Evolutionary conservation across 2,797 vertebrate species (phyloP).

Genomic region (Fratercula arctica): DNA sequence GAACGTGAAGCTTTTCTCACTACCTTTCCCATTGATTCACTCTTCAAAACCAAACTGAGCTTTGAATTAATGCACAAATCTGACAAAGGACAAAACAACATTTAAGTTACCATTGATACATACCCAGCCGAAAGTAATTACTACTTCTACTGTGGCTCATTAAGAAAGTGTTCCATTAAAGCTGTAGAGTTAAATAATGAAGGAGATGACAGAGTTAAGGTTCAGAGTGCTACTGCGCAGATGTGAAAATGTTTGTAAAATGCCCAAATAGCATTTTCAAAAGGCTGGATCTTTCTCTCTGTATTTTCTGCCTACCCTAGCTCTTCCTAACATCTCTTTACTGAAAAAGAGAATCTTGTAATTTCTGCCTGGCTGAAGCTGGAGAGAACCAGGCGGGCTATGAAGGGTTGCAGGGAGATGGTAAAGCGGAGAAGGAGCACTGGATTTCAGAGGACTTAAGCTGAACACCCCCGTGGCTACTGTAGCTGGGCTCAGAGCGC

Average conservation of each 20-base stretch:
- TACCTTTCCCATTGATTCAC: neutral
- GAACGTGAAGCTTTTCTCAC: neutral
- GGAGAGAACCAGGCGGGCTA: neutral
- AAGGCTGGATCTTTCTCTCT: neutral
- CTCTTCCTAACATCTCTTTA: neutral
- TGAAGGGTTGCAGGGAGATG: neutral
- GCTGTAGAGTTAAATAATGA: conserved; percentile 32
- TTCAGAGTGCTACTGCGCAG: neutral
- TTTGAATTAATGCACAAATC: conserved; percentile 34
- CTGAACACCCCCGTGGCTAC: neutral
- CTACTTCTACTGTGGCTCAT: neutral
- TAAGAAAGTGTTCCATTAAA: conserved; percentile 29
- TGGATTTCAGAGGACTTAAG: neutral
- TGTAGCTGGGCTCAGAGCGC: neutral
- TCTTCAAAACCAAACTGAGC: neutral
- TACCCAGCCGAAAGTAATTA: conserved; percentile 7
- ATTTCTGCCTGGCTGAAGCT: neutral
- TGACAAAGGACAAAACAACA: conserved; percentile 10
- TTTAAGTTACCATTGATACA: conserved; percentile 27
- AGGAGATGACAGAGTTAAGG: conserved; percentile 20
- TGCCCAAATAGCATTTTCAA: neutral
- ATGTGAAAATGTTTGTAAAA: neutral
- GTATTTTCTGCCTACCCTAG: neutral
- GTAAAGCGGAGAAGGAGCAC: neutral
- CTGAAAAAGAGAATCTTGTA: neutral